Conservation (phyloP, 1,140 invertebrate species). For the Habropoda laboriosa region DNA sequence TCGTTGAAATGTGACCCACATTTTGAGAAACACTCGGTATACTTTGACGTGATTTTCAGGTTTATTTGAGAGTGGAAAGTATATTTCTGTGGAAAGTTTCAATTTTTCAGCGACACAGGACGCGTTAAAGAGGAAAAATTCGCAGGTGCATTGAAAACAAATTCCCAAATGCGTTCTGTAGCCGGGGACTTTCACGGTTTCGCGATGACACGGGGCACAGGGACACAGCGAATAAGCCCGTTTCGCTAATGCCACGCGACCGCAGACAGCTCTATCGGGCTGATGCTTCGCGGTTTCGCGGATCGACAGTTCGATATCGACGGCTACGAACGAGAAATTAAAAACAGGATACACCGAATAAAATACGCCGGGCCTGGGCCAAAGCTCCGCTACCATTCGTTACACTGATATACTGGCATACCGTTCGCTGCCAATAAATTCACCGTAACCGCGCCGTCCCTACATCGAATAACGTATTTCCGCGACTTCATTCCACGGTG, state of each 20-base stretch:
- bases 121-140: conserved; percentile 47
- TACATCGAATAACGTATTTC: conserved; percentile 37
- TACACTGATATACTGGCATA: conserved; percentile 38
- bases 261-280: conserved; percentile 61
- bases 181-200: conserved; percentile 47
- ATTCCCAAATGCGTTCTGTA: conserved; percentile 30
- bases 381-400: conserved; percentile 6
- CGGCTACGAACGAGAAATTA: conserved; percentile 52
- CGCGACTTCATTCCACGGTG: conserved; percentile 30
- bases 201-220: conserved; percentile 23
- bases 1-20: too few species aligned
- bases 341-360: conserved; percentile 48
- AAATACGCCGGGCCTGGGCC: conserved; percentile 29
- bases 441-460: conserved; percentile 22
- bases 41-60: too few species aligned
- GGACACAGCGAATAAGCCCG: conserved; percentile 36
- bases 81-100: too few species aligned
- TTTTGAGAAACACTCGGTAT: too few species aligned
- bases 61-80: too few species aligned
- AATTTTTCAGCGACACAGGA: too few species aligned
- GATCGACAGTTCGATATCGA: conserved; percentile 54
- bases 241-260: conserved; percentile 62
- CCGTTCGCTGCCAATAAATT: conserved; percentile 38
- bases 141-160: conserved; percentile 41
- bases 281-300: conserved; percentile 62